phyloP scores from a whole-genome alignment of 2,113 vertebrate genomes.

The Stegostoma tigrinum region DNA sequence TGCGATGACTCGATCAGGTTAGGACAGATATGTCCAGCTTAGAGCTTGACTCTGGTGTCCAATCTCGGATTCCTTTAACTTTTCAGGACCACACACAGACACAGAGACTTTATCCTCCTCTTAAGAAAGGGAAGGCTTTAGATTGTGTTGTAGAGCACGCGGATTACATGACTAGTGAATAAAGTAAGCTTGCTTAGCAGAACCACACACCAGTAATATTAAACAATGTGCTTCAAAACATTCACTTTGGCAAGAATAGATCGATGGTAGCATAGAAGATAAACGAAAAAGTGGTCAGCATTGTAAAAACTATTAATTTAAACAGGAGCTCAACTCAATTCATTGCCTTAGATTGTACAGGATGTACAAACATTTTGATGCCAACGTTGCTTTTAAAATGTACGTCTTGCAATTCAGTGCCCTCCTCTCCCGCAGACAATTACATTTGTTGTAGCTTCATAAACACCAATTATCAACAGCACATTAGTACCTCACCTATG shows the following conservation, averaged over 20 bases:
- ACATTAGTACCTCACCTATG: background rate
- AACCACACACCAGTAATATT: background rate
- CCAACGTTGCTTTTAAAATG: background rate
- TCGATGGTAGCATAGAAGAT: background rate
- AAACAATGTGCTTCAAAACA: background rate
- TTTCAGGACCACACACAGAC: constrained; percentile 5
- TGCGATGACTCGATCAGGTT: background rate
- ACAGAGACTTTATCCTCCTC: background rate
- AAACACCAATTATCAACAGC: background rate
- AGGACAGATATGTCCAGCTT: background rate
- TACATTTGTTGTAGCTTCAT: background rate
- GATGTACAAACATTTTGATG: background rate
- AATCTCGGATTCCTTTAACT: background rate
- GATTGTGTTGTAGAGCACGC: background rate
- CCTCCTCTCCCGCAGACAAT: background rate
- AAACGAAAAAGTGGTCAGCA: background rate
- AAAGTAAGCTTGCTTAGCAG: background rate
- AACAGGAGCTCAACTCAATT: background rate
- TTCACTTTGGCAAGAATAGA: background rate
- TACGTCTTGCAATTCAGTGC: background rate
- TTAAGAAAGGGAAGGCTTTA: background rate
- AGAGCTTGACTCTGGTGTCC: background rate
- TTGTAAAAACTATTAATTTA: background rate
- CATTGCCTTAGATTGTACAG: background rate
- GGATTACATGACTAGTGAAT: background rate